Evolutionary conservation across 1,140 invertebrate genomes (phyloP), one percentile per base, ranked within the genome.

Genomic region (Meloidogyne hapla): DNA sequence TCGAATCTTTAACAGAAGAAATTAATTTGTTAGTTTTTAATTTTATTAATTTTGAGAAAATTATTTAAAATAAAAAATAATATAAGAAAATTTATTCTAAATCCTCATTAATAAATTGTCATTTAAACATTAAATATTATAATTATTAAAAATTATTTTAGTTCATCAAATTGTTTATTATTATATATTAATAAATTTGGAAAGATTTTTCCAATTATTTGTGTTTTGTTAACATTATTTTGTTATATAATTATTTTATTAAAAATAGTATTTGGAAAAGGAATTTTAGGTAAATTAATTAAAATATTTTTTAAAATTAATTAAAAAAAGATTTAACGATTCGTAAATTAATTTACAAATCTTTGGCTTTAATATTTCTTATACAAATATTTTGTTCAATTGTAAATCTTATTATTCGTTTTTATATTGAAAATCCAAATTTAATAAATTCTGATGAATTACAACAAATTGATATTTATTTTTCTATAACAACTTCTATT

Each of bases 201-300:
- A n/a, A 56, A 3, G n/a, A 56, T 56, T 0, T 5, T 56, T n/a
- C 3, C 18, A n/a, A n/a, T n/a, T n/a, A n/a, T 56, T 56, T 56
- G 3, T 56, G 8, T 56, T 56, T n/a, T 56, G 1, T 5, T n/a
- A 4, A 56, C 48, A 56, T 56, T 56, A 6, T 56, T n/a, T 56
- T 56, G 48, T 56, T 56, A 56, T 56, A n/a, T 56, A 56, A 56
- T 56, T n/a, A 56, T 56, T 3, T 56, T 56, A 56, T n/a, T 56
- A 56, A 56, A 56, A n/a, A n/a, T 56, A 56, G 5, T 56, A 5
- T 56, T 4, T 56, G 48, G 18, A 4, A 56, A 56, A 56, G 18
- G 5, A 56, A 18, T 4, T 3, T n/a, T 56, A 56, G 18, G 48
- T 56, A 33, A 33, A 33, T 33, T 33, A 33, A 33, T 33, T 33